Evolutionary conservation across 2,888 invertebrate genomes (phyloP).

Genomic region (Tubiluchus corallicola): DNA sequence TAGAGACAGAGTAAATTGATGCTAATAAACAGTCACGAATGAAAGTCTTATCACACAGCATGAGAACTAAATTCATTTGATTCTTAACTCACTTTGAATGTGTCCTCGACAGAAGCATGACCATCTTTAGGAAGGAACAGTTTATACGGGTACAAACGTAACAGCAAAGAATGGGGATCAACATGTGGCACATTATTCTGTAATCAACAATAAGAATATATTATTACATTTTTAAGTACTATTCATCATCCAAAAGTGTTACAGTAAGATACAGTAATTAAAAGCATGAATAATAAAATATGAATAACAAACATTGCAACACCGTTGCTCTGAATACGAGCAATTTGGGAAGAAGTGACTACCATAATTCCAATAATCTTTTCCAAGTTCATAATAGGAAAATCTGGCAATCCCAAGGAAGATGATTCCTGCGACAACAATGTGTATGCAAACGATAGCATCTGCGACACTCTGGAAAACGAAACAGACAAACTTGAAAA

Average conservation of each 20-base stretch:
- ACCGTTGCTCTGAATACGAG: too few species aligned
- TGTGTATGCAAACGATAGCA: constrained; percentile 58
- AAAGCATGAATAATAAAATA: constrained; percentile 10
- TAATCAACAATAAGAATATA: constrained; percentile 18
- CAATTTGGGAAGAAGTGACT: too few species aligned
- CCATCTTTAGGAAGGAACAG: constrained; percentile 59
- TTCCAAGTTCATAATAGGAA: constrained; percentile 61
- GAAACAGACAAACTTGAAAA: neutral
- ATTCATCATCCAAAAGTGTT: neutral
- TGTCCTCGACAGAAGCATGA: constrained; percentile 45
- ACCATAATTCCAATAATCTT: constrained; percentile 48
- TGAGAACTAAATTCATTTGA: constrained; percentile 10
- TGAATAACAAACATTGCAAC: constrained; percentile 10
- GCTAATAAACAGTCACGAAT: neutral
- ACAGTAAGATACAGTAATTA: neutral
- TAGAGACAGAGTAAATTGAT: constrained; percentile 12
- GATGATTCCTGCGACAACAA: constrained; percentile 53
- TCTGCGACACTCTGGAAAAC: constrained; percentile 35
- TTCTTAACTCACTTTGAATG: constrained; percentile 41
- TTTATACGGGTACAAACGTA: constrained; percentile 63
- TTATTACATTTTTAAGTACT: neutral
- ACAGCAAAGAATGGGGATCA: constrained; percentile 46
- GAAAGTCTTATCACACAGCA: constrained; percentile 8
- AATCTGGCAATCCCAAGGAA: constrained; percentile 59
- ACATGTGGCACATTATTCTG: constrained; percentile 51